A percentile compares a stretch with the other conserved stretches of the same genome.
Conservation (phyloP, 2,888 invertebrate genomes). For the Drosophila pseudotalamancana region DNA sequence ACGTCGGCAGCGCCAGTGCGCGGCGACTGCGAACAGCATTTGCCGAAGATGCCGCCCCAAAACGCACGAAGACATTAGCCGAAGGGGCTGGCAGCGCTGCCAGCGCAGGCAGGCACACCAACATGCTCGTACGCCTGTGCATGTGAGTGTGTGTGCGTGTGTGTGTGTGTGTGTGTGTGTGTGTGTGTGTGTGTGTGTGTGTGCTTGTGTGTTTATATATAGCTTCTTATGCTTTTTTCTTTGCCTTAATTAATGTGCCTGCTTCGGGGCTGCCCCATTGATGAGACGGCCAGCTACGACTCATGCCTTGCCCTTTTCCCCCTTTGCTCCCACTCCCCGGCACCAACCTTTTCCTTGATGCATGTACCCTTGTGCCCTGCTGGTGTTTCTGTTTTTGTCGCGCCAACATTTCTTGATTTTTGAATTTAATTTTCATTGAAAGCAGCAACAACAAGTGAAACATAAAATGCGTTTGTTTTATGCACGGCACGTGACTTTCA, state of each 20-base stretch:
- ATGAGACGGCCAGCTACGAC: conserved; percentile 54
- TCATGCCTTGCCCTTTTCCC: conserved; percentile 13
- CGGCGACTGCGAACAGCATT: conserved; percentile 31
- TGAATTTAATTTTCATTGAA: conserved; percentile 70
- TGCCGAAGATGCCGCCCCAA: conserved; percentile 56
- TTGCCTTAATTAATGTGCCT: conserved; percentile 72
- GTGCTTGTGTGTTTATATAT: conserved; percentile 44
- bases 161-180: not conserved
- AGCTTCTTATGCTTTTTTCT: conserved; percentile 48
- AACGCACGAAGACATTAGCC: conserved; percentile 60
- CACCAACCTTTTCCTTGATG: not conserved
- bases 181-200: conserved; percentile 6
- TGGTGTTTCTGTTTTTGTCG: conserved; percentile 40
- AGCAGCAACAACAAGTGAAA: conserved; percentile 40
- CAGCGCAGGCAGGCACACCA: conserved; percentile 18
- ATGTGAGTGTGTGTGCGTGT: conserved; percentile 1
- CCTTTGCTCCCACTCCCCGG: conserved; percentile 28
- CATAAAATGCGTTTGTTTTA: conserved; percentile 72
- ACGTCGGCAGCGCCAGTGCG: conserved; percentile 25
- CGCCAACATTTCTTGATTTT: conserved; percentile 64
- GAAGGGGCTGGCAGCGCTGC: conserved; percentile 48
- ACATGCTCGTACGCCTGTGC: conserved; percentile 2
- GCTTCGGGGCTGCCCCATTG: conserved; percentile 70
- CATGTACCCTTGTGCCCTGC: conserved; percentile 4
- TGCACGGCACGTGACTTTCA: conserved; percentile 74